Base-by-base conservation (phyloP, 2,888 invertebrate species). In the Drosophila siamana region DNA sequence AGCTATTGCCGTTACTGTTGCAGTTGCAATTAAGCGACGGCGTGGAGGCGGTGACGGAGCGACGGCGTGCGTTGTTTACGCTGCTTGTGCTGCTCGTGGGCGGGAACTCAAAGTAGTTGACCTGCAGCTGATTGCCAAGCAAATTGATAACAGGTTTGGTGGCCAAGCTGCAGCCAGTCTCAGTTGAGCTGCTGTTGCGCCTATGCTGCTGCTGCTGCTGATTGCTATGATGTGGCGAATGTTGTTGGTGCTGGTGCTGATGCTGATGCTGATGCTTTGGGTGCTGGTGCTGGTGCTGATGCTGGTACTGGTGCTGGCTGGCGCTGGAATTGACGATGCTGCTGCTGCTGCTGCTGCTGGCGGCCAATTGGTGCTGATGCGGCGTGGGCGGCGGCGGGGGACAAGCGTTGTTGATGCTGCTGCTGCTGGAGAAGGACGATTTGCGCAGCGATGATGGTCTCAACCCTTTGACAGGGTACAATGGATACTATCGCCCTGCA, bases 401-500 rank as follows among this genome's bases (percentile, higher is more conserved):
- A 83, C 86, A 84, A 85, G 82, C 89, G 78, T 78, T 89, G 81
- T 84, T 89, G 77, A 85, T 89, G 82, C 80, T 89, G 86, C 79
- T 88, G 81, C 82, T 90, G 80, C 85, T 90, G 79, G 87, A 75
- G 78, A 88, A 89, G 80, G 90, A 90, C 87, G 91, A 90, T 87
- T 91, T 91, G 66, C 91, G 91, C 83, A 90, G 88, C 83, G 91
- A 90, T 88, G 91, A 87, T 89, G 91, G 91, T 89, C 92, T 91
- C 86, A 92, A 89, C 90, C 92, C 92, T 89, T 92, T 92, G 82
- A 90, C 91, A 91, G 92, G 92, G 91, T 92, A 91, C 86, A 91
- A 91, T 89, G 92, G 92, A 90, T 92, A 92, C 92, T 92, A 92
- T 92, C 92, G 92, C 80, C 92, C 92, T 88, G 91, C 92, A 90